These are phyloP conservation scores for Macrophya annulata DNA, from an alignment of 2,888 invertebrate genomes.

Conservation along the genomic window DNA sequence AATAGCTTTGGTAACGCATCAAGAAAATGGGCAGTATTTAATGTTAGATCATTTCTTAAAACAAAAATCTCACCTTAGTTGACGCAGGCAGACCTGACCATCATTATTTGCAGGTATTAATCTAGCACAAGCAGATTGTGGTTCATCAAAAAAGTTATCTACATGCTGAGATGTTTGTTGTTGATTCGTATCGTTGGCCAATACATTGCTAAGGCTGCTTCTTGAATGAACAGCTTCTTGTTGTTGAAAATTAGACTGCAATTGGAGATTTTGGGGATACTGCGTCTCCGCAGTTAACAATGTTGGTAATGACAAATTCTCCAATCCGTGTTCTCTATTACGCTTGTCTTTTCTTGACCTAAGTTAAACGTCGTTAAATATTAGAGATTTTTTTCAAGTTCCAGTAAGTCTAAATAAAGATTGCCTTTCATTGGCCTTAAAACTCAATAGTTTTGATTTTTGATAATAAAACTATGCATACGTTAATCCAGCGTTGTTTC, in stretches of 20 bases:
- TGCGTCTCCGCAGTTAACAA: conserved; percentile 70
- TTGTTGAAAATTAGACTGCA: conserved; percentile 69
- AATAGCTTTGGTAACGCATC: background rate
- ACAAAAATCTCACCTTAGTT: conserved; percentile 65
- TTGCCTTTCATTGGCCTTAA: background rate
- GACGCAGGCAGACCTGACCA: conserved; percentile 68
- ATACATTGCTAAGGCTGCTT: conserved; percentile 69
- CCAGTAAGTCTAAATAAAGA: background rate
- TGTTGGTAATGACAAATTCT: conserved; percentile 69
- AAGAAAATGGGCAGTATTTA: background rate
- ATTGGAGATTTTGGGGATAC: conserved; percentile 73
- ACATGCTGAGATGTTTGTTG: conserved; percentile 68
- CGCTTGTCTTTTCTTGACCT: conserved; percentile 72
- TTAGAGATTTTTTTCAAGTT: background rate
- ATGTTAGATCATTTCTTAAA: background rate
- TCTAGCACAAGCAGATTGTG: conserved; percentile 67
- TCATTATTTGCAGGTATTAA: conserved; percentile 64
- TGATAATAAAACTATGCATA: conserved; percentile 1
- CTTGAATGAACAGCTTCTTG: conserved; percentile 65
- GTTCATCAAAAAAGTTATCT: conserved; percentile 74
- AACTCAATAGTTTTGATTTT: background rate
- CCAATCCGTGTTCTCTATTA: conserved; percentile 72
- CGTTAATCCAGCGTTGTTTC: conserved; percentile 37
- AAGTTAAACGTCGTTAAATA: background rate
- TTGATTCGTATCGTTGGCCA: conserved; percentile 68